These are phyloP conservation scores for Scolanthus callimorphus DNA, from an alignment of 92 coral and sea anemone species.

Conservation along the genomic window DNA sequence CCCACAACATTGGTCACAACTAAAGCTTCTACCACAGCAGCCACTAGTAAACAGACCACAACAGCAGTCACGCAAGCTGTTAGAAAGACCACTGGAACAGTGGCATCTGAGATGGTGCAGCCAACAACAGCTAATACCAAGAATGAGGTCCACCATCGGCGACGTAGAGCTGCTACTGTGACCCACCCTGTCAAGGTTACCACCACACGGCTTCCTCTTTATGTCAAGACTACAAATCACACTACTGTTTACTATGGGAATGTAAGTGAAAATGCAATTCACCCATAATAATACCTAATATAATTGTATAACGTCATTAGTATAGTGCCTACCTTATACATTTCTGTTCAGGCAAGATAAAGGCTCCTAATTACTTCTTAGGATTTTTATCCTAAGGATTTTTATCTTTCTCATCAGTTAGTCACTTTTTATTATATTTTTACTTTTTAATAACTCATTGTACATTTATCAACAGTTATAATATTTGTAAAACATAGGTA, in stretches of 20 bases:
- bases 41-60: background rate
- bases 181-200: background rate
- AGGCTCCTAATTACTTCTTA: too few relatives aligned
- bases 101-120: background rate
- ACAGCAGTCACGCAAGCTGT: background rate
- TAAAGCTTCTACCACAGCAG: background rate
- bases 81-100: background rate
- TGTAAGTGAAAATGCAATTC: conserved; percentile 31
- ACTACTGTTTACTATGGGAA: conserved; percentile 21
- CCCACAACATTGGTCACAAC: background rate
- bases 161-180: background rate
- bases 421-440: too few relatives aligned
- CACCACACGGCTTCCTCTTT: conserved; percentile 17
- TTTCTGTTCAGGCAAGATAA: too few relatives aligned
- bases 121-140: background rate
- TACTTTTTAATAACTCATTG: too few relatives aligned
- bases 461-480: too few relatives aligned
- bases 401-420: too few relatives aligned
- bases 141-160: background rate
- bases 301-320: too few relatives aligned
- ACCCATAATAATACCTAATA: too few relatives aligned
- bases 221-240: conserved; percentile 5
- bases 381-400: too few relatives aligned
- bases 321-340: too few relatives aligned
- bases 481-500: too few relatives aligned